phyloP scores from a whole-genome alignment of 2,888 invertebrate species.

The Drosophila picticornis region DNA sequence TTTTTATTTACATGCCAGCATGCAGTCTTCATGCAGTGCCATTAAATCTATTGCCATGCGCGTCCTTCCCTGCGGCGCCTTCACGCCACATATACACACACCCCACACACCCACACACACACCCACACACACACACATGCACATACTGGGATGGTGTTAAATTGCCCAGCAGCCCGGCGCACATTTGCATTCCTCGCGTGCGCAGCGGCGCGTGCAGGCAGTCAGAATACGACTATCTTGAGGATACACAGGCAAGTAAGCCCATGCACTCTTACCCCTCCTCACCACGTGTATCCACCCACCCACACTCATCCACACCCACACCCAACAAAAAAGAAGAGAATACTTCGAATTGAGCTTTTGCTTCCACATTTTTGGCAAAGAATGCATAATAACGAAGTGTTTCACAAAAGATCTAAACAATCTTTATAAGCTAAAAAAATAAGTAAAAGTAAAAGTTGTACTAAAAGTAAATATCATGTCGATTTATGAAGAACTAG shows the following conservation, averaged over 20 bases:
- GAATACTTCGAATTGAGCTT: background rate
- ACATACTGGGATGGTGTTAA: constrained; percentile 64
- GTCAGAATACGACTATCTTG: constrained; percentile 58
- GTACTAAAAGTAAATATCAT: background rate
- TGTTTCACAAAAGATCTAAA: background rate
- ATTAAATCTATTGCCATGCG: constrained; percentile 56
- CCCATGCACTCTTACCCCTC: background rate
- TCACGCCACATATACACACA: background rate
- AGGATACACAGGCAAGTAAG: constrained; percentile 44
- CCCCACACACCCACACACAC: background rate
- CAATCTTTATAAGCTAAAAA: background rate
- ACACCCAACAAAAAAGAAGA: background rate
- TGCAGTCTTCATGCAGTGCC: constrained; percentile 28
- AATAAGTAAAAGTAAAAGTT: background rate
- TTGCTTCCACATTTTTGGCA: background rate
- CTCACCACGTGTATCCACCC: background rate
- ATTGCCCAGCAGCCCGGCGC: constrained; percentile 74
- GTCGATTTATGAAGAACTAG: background rate
- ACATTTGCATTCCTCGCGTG: constrained; percentile 69
- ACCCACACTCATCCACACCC: background rate
- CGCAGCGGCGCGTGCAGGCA: constrained; percentile 47
- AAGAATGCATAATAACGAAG: background rate
- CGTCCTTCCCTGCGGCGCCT: constrained; percentile 32
- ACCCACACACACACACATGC: background rate
- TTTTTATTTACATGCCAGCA: constrained; percentile 61